Conservation (phyloP, 2,113 vertebrate genomes). For the Psilopsiagon aymara region DNA sequence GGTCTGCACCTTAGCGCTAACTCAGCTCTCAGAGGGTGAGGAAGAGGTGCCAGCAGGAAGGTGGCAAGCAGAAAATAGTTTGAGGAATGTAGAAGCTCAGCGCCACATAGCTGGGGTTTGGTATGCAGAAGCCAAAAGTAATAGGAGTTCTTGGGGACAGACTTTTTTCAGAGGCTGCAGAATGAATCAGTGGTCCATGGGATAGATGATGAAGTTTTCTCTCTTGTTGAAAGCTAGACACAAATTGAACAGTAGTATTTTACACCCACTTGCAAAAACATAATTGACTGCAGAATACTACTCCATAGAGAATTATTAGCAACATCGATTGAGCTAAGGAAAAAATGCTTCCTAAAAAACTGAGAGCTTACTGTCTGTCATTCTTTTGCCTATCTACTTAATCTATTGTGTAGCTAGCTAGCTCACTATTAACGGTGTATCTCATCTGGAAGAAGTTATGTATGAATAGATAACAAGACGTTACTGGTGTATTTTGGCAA, state of each 20-base stretch:
- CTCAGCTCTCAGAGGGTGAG: neutral
- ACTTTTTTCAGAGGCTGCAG: neutral
- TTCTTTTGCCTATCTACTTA: neutral
- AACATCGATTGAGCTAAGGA: neutral
- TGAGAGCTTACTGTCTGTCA: neutral
- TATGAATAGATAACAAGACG: slow-evolving; percentile 25
- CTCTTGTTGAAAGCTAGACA: neutral
- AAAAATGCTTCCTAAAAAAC: neutral
- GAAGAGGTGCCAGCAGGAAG: neutral
- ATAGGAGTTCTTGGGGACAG: neutral
- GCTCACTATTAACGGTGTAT: neutral
- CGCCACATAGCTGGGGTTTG: neutral
- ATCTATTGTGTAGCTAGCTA: slow-evolving; percentile 8
- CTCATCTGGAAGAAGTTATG: slow-evolving; percentile 43
- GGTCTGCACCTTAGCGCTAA: neutral
- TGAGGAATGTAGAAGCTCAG: neutral
- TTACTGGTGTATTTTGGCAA: slow-evolving; percentile 45
- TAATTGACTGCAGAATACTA: neutral
- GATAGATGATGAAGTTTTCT: neutral
- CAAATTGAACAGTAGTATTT: slow-evolving; percentile 13
- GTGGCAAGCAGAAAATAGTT: neutral
- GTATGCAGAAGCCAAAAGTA: neutral
- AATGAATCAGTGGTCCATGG: neutral
- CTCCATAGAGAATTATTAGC: slow-evolving; percentile 1
- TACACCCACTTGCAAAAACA: neutral